Base-by-base conservation (phyloP, 2,888 invertebrate genomes). In the Salticus scenicus region DNA sequence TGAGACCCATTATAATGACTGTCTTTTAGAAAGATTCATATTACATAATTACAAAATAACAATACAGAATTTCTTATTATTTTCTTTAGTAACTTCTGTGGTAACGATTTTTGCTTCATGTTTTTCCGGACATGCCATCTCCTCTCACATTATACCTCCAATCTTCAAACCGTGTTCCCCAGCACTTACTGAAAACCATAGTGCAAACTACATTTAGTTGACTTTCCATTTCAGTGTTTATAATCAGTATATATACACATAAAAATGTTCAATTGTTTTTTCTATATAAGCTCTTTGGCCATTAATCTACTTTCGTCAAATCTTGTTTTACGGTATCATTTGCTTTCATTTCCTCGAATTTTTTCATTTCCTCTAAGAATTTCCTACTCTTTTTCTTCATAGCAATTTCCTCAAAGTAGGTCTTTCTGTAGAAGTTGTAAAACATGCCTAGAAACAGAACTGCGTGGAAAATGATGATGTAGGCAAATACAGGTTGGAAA, bases 391-490 rank as follows among this genome's bases (percentile, higher is more conserved):
- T 74, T n/a, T 71, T 67, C 63, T 77, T 82, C 87, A 76, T 71
- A 2, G 33, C 33, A n/a, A 75, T 70, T 67, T 89, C 89, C 88
- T 90, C 89, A 85, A 90, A 88, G 88, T 91, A 91, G 0, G 90
- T 88, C 81, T 91, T 89, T 51, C 89, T 87, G 89, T 91, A 92
- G 89, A 92, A 92, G 88, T 92, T 89, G 70, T 90, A 90, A 88
- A 92, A 92, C 89, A 92, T 90, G 30, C 90, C 83, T 37, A 92
- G 90, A 89, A 92, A 92, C 71, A 92, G 89, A 41, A 91, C 85
- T 12, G 92, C 92, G 88, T 92, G 91, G n/a, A 90, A 88, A 4
- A 90, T 90, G 69, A 91, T 92, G 90, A 91, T 91, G 89, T 91
- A 91, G 31, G 90, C 91, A 88, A 92, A 92, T 37, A 91, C 80